Conservation (phyloP, 2,888 invertebrate species). For the Argyresthia goedartella region DNA sequence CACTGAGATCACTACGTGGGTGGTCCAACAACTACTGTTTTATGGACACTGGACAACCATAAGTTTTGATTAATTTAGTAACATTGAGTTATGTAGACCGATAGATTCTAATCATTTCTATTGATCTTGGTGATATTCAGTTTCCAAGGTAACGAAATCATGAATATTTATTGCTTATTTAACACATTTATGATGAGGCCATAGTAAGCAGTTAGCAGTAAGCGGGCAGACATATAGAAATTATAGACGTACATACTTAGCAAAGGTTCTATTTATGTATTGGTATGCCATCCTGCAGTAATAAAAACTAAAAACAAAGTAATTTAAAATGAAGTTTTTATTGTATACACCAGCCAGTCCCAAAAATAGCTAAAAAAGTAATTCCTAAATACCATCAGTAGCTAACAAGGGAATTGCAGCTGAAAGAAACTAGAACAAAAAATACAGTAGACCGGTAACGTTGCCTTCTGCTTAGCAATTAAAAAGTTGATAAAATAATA, state of each 20-base stretch:
- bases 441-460: constrained; percentile 28
- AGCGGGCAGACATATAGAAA: too few species aligned
- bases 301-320: too few species aligned
- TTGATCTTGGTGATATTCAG: constrained; percentile 10
- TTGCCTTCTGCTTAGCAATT: constrained; percentile 48
- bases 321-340: neutral
- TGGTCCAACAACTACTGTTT: too few species aligned
- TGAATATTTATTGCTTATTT: neutral
- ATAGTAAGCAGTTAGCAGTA: too few species aligned
- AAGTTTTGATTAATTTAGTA: too few species aligned
- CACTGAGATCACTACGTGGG: too few species aligned
- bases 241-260: too few species aligned
- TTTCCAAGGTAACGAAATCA: too few species aligned
- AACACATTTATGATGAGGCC: neutral
- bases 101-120: constrained; percentile 26
- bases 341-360: neutral
- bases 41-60: too few species aligned
- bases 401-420: constrained; percentile 19
- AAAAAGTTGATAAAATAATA: constrained; percentile 40
- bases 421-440: constrained; percentile 21
- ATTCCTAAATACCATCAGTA: constrained; percentile 13
- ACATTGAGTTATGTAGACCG: constrained; percentile 18
- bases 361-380: neutral
- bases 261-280: too few species aligned
- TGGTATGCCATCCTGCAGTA: too few species aligned